Percentiles rank a stretch among this genome's conserved stretches.
phyloP scores from a whole-genome alignment of 2,888 invertebrate genomes.

The Perdita meconis region DNA sequence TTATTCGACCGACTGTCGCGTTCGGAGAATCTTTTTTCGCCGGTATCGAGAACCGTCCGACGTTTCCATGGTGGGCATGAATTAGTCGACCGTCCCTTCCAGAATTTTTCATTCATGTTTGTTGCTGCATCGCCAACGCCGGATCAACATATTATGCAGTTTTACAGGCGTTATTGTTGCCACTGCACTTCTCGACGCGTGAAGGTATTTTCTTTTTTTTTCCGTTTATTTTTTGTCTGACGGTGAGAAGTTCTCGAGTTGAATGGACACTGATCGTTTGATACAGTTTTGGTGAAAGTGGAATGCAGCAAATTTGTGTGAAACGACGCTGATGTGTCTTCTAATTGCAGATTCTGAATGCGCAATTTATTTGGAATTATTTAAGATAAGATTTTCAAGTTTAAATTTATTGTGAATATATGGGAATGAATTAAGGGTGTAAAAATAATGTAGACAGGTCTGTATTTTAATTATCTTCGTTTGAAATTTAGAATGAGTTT shows the following conservation, averaged over 20 bases:
- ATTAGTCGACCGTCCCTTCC: conserved; percentile 52
- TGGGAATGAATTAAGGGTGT: too few species aligned
- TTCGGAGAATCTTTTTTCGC: conserved; percentile 34
- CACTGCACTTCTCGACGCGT: conserved; percentile 20
- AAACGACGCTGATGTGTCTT: too few species aligned
- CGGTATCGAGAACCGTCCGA: conserved; percentile 8
- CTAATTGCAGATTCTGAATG: too few species aligned
- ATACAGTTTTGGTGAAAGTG: background rate
- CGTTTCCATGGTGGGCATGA: conserved; percentile 42
- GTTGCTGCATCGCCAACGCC: conserved; percentile 21
- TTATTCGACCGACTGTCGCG: conserved; percentile 23
- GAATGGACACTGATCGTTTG: background rate
- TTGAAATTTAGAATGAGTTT: background rate
- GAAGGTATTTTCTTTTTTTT: background rate
- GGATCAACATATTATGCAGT: conserved; percentile 49
- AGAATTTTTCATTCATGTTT: conserved; percentile 33
- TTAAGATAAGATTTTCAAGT: too few species aligned
- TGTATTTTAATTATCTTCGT: background rate
- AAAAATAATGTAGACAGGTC: too few species aligned
- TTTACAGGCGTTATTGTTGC: conserved; percentile 41
- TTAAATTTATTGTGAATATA: too few species aligned
- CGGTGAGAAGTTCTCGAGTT: background rate
- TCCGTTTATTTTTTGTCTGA: too few species aligned
- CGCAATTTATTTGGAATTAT: too few species aligned
- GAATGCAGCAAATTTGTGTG: background rate